phyloP scores from a whole-genome alignment of 2,888 invertebrate species.

The Ophion costatus region DNA sequence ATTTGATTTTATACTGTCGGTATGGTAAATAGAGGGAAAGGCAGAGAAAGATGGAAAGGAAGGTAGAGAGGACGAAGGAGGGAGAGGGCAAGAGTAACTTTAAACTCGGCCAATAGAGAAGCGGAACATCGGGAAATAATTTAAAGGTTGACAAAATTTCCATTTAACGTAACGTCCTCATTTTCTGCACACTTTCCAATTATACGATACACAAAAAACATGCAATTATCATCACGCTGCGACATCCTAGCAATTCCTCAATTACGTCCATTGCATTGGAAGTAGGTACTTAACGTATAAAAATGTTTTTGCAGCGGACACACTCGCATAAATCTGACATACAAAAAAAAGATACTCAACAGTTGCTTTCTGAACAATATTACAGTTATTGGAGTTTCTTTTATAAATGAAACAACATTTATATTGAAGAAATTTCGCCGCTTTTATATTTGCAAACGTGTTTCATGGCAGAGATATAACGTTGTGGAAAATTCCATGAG shows the following conservation, averaged over 20 bases:
- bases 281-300: not conserved
- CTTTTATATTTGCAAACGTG: too few species aligned
- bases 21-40: constrained; percentile 73
- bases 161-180: constrained; percentile 8
- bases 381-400: too few species aligned
- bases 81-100: constrained; percentile 30
- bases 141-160: constrained; percentile 25
- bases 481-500: too few species aligned
- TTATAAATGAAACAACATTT: not conserved
- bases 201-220: not conserved
- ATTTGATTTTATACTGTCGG: constrained; percentile 80
- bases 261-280: not conserved
- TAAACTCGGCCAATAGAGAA: constrained; percentile 8
- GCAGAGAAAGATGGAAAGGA: constrained; percentile 57
- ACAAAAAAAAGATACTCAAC: not conserved
- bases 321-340: not conserved
- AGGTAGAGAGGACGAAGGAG: constrained; percentile 65
- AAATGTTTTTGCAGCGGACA: not conserved
- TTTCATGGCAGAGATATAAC: too few species aligned
- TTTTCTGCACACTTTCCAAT: constrained; percentile 7
- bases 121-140: constrained; percentile 15
- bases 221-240: not conserved
- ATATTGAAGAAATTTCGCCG: too few species aligned
- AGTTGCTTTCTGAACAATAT: too few species aligned
- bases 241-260: not conserved